Evolutionary conservation across 30 jellyfish, hydroid and myxozoan genomes (phyloP).

Genomic region (Mastigias papua): DNA sequence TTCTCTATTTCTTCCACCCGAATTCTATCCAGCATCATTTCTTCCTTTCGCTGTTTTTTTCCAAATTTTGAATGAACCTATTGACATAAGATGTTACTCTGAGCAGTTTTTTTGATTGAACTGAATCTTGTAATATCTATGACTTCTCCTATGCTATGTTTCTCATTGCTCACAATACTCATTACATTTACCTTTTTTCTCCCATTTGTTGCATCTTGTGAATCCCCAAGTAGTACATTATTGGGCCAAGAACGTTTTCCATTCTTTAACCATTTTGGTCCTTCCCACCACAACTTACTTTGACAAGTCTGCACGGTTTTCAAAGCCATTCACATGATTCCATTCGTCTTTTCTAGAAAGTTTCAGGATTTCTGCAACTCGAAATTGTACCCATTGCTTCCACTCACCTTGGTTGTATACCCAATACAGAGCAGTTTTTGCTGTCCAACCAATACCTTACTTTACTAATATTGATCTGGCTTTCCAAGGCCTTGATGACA

Average conservation of each 20-base stretch:
- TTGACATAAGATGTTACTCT: background rate
- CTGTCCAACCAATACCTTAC: background rate
- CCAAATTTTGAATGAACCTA: background rate
- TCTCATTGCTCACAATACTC: background rate
- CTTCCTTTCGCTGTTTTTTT: background rate
- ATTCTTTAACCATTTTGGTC: background rate
- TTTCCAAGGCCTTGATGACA: background rate
- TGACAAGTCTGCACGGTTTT: background rate
- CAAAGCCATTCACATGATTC: background rate
- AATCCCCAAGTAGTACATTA: background rate
- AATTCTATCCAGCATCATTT: background rate
- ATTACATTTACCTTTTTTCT: background rate
- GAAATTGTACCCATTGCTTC: background rate
- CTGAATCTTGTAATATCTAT: background rate
- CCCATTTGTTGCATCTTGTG: background rate
- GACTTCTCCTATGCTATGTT: background rate
- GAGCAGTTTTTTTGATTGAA: background rate
- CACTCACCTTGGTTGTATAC: background rate
- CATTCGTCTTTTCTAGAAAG: background rate
- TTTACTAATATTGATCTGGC: background rate
- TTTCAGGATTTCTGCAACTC: background rate
- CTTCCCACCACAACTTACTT: background rate
- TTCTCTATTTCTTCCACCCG: conserved; percentile 44
- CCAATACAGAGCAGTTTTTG: background rate
- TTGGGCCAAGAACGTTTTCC: background rate